Conservation (phyloP, 2,888 invertebrate species). For the Drosophila tanythrix region DNA sequence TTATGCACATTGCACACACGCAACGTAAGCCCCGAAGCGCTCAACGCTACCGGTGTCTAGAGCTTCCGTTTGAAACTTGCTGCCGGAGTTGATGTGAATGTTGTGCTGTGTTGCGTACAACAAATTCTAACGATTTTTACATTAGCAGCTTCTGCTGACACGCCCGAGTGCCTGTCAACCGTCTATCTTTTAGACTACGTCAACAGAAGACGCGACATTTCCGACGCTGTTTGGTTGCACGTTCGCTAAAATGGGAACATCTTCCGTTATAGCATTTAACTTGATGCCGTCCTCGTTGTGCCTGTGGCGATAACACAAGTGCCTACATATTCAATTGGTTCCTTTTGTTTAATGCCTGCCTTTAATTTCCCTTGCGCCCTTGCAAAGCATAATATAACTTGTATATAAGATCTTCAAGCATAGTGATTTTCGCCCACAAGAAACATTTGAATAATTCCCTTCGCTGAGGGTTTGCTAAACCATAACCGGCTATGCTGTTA, state of each 20-base stretch:
- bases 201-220: conserved; percentile 43
- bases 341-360: conserved; percentile 33
- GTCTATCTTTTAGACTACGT: conserved; percentile 71
- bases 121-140: conserved; percentile 76
- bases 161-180: conserved; percentile 34
- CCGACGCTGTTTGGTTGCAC: conserved; percentile 64
- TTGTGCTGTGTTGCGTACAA: conserved; percentile 28
- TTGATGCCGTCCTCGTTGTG: conserved; percentile 31
- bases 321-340: conserved; percentile 12
- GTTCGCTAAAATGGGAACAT: conserved; percentile 57
- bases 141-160: conserved; percentile 54
- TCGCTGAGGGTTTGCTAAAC: not conserved
- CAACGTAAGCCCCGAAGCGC: conserved; percentile 44
- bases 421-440: not conserved
- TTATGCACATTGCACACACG: conserved; percentile 71
- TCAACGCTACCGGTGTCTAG: conserved; percentile 31
- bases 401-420: not conserved
- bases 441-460: not conserved
- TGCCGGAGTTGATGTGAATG: conserved; percentile 50
- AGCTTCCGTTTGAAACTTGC: conserved; percentile 59
- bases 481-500: not conserved
- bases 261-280: conserved; percentile 58
- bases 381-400: not conserved
- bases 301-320: conserved; percentile 25
- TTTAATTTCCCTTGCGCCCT: conserved; percentile 47